These are phyloP conservation scores for Dufourea novaeangliae DNA, from an alignment of 1,140 invertebrate species.

Conservation along the genomic window DNA sequence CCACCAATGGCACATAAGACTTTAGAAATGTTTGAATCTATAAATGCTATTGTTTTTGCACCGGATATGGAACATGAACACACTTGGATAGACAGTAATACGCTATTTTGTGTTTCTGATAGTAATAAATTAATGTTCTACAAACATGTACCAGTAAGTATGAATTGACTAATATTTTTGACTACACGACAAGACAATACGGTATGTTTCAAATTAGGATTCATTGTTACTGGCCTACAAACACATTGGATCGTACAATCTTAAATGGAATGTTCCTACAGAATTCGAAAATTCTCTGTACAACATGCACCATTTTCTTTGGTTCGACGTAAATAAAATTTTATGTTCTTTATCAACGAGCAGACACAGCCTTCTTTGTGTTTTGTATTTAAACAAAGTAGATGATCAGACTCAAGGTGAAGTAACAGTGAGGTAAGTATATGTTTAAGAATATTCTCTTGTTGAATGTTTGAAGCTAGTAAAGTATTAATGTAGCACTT, in stretches of 20 bases:
- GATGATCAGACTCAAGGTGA: constrained; percentile 39
- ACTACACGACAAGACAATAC: not conserved
- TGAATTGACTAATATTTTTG: constrained; percentile 55
- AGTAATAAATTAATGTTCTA: constrained; percentile 69
- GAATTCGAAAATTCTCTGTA: constrained; percentile 38
- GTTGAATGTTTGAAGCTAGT: not conserved
- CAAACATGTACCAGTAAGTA: constrained; percentile 55
- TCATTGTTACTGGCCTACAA: constrained; percentile 55
- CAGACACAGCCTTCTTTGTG: constrained; percentile 60
- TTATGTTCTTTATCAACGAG: constrained; percentile 66
- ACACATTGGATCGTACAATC: constrained; percentile 57
- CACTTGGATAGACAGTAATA: constrained; percentile 76
- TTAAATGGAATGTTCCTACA: constrained; percentile 58
- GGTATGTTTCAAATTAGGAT: constrained; percentile 52
- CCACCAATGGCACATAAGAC: constrained; percentile 90
- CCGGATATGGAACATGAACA: constrained; percentile 68
- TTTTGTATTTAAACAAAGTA: constrained; percentile 64
- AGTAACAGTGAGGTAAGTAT: constrained; percentile 67
- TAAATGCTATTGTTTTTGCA: constrained; percentile 85
- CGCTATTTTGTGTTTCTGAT: constrained; percentile 69
- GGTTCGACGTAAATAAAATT: constrained; percentile 70
- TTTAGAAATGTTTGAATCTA: constrained; percentile 82
- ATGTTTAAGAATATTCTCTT: not conserved
- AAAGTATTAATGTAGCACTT: not conserved
- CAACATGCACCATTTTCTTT: constrained; percentile 73